Evolutionary conservation across 2,888 invertebrate genomes (phyloP).

Genomic region (Clivina fossor): DNA sequence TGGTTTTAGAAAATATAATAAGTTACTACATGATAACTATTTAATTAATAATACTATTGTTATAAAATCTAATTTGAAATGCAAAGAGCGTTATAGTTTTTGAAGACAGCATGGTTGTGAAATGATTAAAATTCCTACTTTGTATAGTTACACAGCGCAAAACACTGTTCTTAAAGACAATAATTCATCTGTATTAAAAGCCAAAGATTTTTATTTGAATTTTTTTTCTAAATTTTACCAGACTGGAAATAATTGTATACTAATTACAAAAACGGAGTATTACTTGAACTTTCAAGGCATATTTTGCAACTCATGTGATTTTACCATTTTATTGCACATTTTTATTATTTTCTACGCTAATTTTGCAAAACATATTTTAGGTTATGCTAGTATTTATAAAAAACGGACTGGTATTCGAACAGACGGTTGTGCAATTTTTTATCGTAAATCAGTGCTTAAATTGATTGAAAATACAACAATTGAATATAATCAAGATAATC

Average conservation of each 20-base stretch:
- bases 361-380: conserved; percentile 49
- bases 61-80: too few species aligned
- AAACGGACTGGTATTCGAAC: conserved; percentile 75
- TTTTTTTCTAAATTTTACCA: too few species aligned
- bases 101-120: too few species aligned
- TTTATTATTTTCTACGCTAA: conserved; percentile 20
- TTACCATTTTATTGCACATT: background rate
- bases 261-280: background rate
- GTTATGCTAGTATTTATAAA: conserved; percentile 78
- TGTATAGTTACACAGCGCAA: too few species aligned
- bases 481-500: conserved; percentile 67
- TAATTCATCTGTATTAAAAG: too few species aligned
- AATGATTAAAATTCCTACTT: too few species aligned
- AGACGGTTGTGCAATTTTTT: conserved; percentile 93
- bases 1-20: too few species aligned
- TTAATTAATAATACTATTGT: too few species aligned
- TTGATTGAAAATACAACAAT: conserved; percentile 68
- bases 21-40: too few species aligned
- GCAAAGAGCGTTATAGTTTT: too few species aligned
- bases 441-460: conserved; percentile 66
- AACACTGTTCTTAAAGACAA: too few species aligned
- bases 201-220: too few species aligned
- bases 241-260: background rate
- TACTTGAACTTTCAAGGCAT: background rate
- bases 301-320: background rate